Evolutionary conservation across 2,797 vertebrate genomes (phyloP).

Genomic region (Arremon brunneinucha): DNA sequence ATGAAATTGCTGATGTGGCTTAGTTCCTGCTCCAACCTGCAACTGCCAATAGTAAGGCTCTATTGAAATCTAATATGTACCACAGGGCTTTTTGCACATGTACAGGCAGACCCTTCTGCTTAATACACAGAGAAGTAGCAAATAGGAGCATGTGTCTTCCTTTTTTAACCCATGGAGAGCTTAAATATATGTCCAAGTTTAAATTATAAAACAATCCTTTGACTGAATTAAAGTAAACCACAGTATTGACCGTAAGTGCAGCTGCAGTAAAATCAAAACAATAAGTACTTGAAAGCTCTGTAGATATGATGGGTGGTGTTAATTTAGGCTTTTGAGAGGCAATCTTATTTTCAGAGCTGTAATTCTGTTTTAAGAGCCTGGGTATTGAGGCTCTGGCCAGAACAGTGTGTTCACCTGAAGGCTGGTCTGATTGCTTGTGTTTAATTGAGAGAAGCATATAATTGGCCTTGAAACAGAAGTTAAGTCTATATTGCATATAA

Average conservation of each 20-base stretch:
- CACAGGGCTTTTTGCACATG: constrained; percentile 27
- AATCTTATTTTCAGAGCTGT: not conserved
- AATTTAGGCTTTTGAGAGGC: not conserved
- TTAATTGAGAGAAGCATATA: not conserved
- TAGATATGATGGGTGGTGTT: not conserved
- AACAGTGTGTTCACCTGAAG: not conserved
- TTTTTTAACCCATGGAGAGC: not conserved
- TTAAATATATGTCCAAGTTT: not conserved
- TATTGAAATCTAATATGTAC: constrained; percentile 63
- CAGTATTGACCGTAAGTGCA: not conserved
- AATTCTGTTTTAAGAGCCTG: not conserved
- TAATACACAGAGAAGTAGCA: not conserved
- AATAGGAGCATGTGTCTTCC: not conserved
- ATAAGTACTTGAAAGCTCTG: not conserved
- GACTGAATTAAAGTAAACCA: not conserved
- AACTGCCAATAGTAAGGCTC: constrained; percentile 31
- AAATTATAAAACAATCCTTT: not conserved
- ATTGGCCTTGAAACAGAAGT: constrained; percentile 16
- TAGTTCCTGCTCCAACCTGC: constrained; percentile 61
- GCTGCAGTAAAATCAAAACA: not conserved
- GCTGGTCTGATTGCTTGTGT: not conserved
- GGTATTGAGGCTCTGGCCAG: not conserved
- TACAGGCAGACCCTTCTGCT: not conserved
- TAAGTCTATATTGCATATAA: not conserved
- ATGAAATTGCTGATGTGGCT: constrained; percentile 78